phyloP scores from a whole-genome alignment of 23 tunicate species.

The Corella eumyota region DNA sequence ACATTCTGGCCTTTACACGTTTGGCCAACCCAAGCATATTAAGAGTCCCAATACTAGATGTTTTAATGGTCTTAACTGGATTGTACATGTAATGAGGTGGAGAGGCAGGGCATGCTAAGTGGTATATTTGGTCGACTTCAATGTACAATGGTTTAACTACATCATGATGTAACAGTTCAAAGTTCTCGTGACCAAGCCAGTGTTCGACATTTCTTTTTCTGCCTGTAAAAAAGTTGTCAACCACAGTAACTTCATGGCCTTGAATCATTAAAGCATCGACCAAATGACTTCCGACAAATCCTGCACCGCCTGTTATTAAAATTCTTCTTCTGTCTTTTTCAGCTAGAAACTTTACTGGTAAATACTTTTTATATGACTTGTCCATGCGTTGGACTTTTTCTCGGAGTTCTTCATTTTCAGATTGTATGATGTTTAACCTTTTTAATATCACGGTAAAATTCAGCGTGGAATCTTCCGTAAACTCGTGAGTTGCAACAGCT shows the following conservation, averaged over 20 bases:
- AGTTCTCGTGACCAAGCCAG: slow-evolving; percentile 96
- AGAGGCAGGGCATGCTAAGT: slow-evolving; percentile 96
- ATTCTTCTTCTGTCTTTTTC: slow-evolving; percentile 88
- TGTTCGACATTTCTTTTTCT: slow-evolving; percentile 92
- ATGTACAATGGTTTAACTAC: slow-evolving; percentile 65
- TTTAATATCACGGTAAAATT: slow-evolving; percentile 10
- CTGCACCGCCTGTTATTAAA: slow-evolving; percentile 94
- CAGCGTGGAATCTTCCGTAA: slow-evolving; percentile 5
- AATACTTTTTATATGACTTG: slow-evolving; percentile 20
- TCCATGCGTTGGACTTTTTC: slow-evolving; percentile 10
- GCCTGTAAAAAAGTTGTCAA: slow-evolving; percentile 91
- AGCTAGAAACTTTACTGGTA: slow-evolving; percentile 54
- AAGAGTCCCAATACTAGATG: slow-evolving; percentile 72
- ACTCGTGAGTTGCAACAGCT: slow-evolving; percentile 32
- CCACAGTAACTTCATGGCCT: slow-evolving; percentile 95
- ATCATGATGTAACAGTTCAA: slow-evolving; percentile 87
- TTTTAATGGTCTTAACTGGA: slow-evolving; percentile 89
- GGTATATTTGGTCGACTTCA: slow-evolving; percentile 93
- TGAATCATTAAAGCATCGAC: slow-evolving; percentile 73
- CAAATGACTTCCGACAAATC: slow-evolving; percentile 94
- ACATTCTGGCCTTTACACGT: slow-evolving; percentile 61
- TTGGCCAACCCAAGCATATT: slow-evolving; percentile 91
- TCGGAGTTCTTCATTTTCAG: slow-evolving; percentile 28
- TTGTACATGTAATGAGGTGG: slow-evolving; percentile 99
- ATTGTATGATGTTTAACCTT: slow-evolving; percentile 11